These are phyloP conservation scores for Salvelinus alpinus DNA, from an alignment of 2,113 vertebrate genomes.

Conservation along the genomic window DNA sequence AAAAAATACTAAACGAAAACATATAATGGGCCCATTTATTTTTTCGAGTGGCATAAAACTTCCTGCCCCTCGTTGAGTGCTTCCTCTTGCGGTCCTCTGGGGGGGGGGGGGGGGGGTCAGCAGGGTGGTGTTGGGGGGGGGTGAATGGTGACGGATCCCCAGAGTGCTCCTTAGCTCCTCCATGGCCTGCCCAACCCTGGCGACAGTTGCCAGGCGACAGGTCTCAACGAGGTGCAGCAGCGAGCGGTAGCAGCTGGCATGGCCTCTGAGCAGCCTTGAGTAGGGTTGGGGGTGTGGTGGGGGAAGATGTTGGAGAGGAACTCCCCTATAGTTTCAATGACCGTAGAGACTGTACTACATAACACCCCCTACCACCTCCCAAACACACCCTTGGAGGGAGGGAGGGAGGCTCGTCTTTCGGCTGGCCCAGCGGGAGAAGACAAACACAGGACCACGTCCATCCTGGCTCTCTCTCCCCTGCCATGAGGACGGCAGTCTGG, in stretches of 20 bases:
- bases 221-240: slow-evolving; percentile 24
- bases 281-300: not conserved
- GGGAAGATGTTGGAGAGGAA: not conserved
- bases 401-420: not conserved
- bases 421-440: slow-evolving; percentile 15
- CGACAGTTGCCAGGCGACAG: slow-evolving; percentile 41
- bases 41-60: slow-evolving; percentile 9
- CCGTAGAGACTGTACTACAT: not conserved
- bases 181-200: slow-evolving; percentile 18
- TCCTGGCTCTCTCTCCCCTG: not conserved
- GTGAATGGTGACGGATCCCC: slow-evolving; percentile 11
- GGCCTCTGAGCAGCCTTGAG: slow-evolving; percentile 13
- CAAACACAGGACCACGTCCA: slow-evolving; percentile 10
- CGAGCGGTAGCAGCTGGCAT: slow-evolving; percentile 28
- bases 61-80: slow-evolving; percentile 15
- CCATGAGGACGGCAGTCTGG: no score
- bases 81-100: slow-evolving; percentile 2
- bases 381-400: not conserved
- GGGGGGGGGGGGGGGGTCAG: not conserved
- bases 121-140: not conserved
- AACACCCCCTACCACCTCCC: slow-evolving; percentile 1
- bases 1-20: no score
- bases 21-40: no score
- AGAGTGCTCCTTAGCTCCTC: slow-evolving; percentile 22
- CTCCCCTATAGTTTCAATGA: slow-evolving; percentile 21